phyloP scores from a whole-genome alignment of 2,797 vertebrate genomes.

The Myoxocephalus aenaeus region DNA sequence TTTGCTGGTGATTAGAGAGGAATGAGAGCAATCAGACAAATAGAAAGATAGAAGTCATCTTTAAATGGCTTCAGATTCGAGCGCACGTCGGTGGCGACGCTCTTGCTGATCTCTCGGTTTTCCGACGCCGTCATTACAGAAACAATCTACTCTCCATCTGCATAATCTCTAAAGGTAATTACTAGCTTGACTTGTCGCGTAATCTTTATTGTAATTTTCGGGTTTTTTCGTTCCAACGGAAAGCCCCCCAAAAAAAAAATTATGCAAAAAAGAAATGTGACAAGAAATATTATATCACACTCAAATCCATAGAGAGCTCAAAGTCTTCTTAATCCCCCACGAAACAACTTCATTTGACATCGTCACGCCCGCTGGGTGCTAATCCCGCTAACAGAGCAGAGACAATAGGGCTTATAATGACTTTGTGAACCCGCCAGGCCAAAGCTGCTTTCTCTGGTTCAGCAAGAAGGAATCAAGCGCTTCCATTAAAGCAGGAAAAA shows the following conservation, averaged over 20 bases:
- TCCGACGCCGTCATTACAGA: constrained; percentile 78
- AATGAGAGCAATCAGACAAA: neutral
- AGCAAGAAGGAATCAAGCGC: neutral
- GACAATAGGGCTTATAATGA: constrained; percentile 32
- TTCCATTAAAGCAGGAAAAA: neutral
- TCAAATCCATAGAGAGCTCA: constrained; percentile 81
- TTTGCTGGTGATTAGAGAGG: neutral
- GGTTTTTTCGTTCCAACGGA: constrained; percentile 49
- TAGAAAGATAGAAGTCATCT: constrained; percentile 10
- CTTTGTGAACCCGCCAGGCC: constrained; percentile 27
- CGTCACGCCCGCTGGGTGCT: constrained; percentile 60
- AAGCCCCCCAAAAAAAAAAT: constrained; percentile 59
- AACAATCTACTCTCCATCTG: constrained; percentile 79
- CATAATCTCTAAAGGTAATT: constrained; percentile 87
- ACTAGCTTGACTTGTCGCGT: constrained; percentile 82
- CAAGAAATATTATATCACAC: constrained; percentile 82
- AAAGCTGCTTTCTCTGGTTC: neutral
- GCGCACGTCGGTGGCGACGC: neutral
- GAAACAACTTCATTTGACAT: constrained; percentile 86
- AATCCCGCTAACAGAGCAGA: constrained; percentile 63
- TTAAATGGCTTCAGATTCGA: constrained; percentile 13
- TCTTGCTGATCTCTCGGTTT: constrained; percentile 73
- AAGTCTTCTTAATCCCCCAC: constrained; percentile 80
- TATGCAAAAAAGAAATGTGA: constrained; percentile 68
- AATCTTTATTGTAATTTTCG: constrained; percentile 76